Evolutionary conservation across 1,140 invertebrate species (phyloP).

Genomic region (Microplitis demolitor): DNA sequence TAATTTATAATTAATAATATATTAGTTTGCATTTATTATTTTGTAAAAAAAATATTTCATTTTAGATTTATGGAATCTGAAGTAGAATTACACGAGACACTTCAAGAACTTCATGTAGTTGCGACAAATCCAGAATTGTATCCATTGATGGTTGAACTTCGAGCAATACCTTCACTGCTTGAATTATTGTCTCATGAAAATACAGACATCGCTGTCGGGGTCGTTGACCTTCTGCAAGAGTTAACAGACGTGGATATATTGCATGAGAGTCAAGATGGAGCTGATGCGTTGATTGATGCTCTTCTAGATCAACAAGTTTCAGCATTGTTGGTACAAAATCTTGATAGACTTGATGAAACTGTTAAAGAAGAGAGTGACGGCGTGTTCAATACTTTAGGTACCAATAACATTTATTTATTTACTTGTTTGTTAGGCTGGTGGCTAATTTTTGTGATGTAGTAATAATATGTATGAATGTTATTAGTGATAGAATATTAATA

Average conservation of each 20-base stretch:
- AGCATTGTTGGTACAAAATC: conserved; percentile 89
- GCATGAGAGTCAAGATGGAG: conserved; percentile 86
- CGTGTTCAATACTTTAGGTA: conserved; percentile 68
- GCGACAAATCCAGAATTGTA: conserved; percentile 96
- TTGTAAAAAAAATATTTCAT: not conserved
- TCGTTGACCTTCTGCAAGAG: conserved; percentile 86
- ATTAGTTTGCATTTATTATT: not conserved
- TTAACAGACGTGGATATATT: conserved; percentile 95
- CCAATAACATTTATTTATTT: not conserved
- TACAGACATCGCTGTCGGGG: conserved; percentile 86
- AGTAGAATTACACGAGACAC: conserved; percentile 88
- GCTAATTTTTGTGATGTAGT: not conserved
- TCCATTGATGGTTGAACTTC: conserved; percentile 86
- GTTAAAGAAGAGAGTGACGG: conserved; percentile 96
- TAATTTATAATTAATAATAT: conserved; percentile 44
- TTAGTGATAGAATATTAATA: conserved; percentile 13
- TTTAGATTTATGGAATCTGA: conserved; percentile 98
- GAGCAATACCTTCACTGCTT: conserved; percentile 87
- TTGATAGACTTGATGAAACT: conserved; percentile 91
- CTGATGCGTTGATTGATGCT: conserved; percentile 76
- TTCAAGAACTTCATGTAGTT: conserved; percentile 92
- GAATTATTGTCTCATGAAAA: conserved; percentile 96
- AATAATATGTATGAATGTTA: conserved; percentile 11
- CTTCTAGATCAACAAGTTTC: conserved; percentile 89
- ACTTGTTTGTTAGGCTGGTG: not conserved